A percentile compares a stretch with the other conserved stretches of the same genome.
phyloP scores from a whole-genome alignment of 2,113 vertebrate genomes.

The Coptodon bakossiorum region DNA sequence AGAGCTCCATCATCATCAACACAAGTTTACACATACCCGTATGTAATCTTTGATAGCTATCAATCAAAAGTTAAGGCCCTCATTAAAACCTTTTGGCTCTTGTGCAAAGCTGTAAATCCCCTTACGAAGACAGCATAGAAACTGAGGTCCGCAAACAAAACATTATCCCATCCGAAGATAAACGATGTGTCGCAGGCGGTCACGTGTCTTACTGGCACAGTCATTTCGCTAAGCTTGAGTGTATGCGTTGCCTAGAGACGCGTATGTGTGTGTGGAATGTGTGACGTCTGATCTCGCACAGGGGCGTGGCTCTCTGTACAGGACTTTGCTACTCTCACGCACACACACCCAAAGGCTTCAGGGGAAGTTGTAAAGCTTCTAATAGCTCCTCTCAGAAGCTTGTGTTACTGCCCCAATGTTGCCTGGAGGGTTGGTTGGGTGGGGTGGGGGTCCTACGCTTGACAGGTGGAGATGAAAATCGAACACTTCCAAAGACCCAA shows the following conservation, averaged over 20 bases:
- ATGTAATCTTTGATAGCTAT: neutral
- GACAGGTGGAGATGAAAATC: conserved; percentile 50
- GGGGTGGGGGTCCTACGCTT: neutral
- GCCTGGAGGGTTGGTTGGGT: neutral
- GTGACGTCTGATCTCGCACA: conserved; percentile 64
- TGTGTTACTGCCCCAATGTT: conserved; percentile 18
- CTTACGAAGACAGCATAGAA: conserved; percentile 41
- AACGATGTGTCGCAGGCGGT: conserved; percentile 21
- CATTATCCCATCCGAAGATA: conserved; percentile 25
- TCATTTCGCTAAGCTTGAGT: conserved; percentile 56
- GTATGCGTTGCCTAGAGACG: conserved; percentile 68
- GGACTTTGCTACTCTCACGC: conserved; percentile 33
- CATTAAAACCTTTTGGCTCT: neutral
- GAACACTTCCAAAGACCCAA: neutral
- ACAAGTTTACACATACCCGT: neutral
- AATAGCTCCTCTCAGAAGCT: conserved; percentile 56
- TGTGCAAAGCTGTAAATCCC: conserved; percentile 51
- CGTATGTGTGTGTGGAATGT: conserved; percentile 64
- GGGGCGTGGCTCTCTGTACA: conserved; percentile 63
- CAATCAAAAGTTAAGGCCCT: neutral
- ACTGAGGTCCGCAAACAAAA: conserved; percentile 49
- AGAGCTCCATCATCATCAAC: neutral
- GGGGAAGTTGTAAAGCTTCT: conserved; percentile 67
- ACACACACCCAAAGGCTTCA: conserved; percentile 15
- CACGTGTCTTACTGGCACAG: conserved; percentile 53